Percentiles rank a stretch among this genome's conserved stretches.
phyloP scores from a whole-genome alignment of 1,140 invertebrate genomes.

The Helicoverpa zea region DNA sequence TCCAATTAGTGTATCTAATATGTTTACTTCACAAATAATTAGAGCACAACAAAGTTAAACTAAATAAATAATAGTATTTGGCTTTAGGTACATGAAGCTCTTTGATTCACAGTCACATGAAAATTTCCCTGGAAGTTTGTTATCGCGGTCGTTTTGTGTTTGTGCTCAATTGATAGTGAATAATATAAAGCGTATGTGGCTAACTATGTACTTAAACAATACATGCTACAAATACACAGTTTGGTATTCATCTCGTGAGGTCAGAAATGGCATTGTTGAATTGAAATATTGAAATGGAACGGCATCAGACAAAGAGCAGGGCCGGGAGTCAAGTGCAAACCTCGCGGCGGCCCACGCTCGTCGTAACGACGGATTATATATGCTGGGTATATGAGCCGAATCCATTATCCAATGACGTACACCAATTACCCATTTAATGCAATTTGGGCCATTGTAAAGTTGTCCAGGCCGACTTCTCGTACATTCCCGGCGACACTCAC shows the following conservation, averaged over 20 bases:
- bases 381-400: slow-evolving; percentile 79
- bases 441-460: slow-evolving; percentile 83
- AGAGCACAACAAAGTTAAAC: slow-evolving; percentile 16
- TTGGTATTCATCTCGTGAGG: slow-evolving; percentile 77
- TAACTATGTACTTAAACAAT: slow-evolving; percentile 51
- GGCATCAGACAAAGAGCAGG: slow-evolving; percentile 76
- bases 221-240: slow-evolving; percentile 59
- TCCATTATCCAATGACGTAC: slow-evolving; percentile 86
- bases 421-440: slow-evolving; percentile 85
- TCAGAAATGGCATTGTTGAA: slow-evolving; percentile 73
- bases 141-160: slow-evolving; percentile 44
- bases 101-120: not conserved
- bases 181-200: slow-evolving; percentile 44
- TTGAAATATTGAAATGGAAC: slow-evolving; percentile 77
- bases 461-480: slow-evolving; percentile 74
- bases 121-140: slow-evolving; percentile 28
- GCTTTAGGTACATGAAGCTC: not conserved
- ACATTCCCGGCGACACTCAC: slow-evolving; percentile 82
- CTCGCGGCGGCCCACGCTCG: slow-evolving; percentile 76
- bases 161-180: slow-evolving; percentile 41
- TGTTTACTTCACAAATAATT: slow-evolving; percentile 32
- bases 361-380: slow-evolving; percentile 74
- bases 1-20: slow-evolving; percentile 23
- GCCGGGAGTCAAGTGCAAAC: slow-evolving; percentile 80
- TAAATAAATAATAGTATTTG: not conserved